Evolutionary conservation across 2,113 vertebrate species (phyloP).

Genomic region (Heloderma charlesbogerti): DNA sequence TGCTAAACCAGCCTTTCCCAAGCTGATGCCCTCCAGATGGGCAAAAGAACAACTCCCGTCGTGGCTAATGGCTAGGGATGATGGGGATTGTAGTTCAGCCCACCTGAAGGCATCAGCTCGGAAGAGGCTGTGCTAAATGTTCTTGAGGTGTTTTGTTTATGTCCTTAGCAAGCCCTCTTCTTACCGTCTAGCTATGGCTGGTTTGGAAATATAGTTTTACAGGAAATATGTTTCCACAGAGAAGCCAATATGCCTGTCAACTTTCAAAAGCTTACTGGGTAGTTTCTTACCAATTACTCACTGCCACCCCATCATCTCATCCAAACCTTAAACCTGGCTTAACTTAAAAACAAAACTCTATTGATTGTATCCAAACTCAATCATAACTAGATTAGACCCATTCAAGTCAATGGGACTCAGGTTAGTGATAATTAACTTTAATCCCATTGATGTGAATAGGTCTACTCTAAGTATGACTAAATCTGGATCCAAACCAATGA

Average conservation of each 20-base stretch:
- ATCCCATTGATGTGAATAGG: no score
- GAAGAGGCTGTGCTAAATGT: not conserved
- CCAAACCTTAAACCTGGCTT: not conserved
- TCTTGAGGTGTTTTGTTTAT: constrained; percentile 28
- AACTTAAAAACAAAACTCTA: no score
- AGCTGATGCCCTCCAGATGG: not conserved
- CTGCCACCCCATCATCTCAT: not conserved
- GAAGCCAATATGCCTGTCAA: not conserved
- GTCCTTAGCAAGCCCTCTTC: rapidly evolving
- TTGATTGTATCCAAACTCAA: no score
- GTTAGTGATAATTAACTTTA: no score
- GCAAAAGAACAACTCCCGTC: not conserved
- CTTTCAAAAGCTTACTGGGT: not conserved
- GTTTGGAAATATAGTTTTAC: not conserved
- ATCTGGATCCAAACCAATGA: not conserved
- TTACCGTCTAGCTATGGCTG: not conserved
- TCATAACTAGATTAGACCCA: no score
- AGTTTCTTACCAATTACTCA: not conserved
- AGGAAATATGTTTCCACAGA: not conserved
- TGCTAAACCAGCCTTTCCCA: not conserved
- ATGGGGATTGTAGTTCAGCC: not conserved
- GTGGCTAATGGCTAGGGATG: not conserved
- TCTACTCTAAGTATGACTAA: no score
- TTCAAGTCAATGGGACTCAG: no score
- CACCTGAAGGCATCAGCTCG: not conserved